A percentile compares a stretch with the other conserved stretches of the same genome.
phyloP scores from a whole-genome alignment of 92 coral and sea anemone genomes.

The Epizoanthus ramosus region DNA sequence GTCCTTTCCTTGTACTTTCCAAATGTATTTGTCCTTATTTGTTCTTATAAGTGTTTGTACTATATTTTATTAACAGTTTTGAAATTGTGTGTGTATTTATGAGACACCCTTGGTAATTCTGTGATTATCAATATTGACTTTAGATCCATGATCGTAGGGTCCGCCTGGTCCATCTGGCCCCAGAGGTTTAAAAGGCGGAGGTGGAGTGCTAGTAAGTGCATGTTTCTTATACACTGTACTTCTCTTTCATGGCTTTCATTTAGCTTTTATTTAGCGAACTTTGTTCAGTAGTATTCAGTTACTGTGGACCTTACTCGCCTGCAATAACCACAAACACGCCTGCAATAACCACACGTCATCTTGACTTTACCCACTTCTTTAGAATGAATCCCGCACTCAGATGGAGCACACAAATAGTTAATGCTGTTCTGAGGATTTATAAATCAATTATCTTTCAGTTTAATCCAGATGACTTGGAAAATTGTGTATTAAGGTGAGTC shows the following conservation, averaged over 20 bases:
- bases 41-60: background rate
- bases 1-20: background rate
- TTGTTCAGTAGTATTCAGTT: background rate
- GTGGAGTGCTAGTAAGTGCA: constrained; percentile 75
- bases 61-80: constrained; percentile 3
- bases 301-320: background rate
- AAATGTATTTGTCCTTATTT: background rate
- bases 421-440: background rate
- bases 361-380: no score
- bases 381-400: no score
- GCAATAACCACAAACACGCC: no score
- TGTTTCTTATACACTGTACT: no score
- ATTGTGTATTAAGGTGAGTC: constrained; percentile 30
- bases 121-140: constrained; percentile 87
- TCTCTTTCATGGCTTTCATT: background rate
- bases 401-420: background rate
- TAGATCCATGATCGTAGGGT: constrained; percentile 98
- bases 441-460: constrained; percentile 8
- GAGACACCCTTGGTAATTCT: constrained; percentile 81
- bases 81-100: constrained; percentile 26
- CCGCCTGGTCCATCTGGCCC: constrained; percentile 86
- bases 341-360: no score
- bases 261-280: background rate
- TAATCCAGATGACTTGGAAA: constrained; percentile 32
- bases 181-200: constrained; percentile 77